phyloP scores from a whole-genome alignment of 2,113 vertebrate genomes.

The Clarias magur region DNA sequence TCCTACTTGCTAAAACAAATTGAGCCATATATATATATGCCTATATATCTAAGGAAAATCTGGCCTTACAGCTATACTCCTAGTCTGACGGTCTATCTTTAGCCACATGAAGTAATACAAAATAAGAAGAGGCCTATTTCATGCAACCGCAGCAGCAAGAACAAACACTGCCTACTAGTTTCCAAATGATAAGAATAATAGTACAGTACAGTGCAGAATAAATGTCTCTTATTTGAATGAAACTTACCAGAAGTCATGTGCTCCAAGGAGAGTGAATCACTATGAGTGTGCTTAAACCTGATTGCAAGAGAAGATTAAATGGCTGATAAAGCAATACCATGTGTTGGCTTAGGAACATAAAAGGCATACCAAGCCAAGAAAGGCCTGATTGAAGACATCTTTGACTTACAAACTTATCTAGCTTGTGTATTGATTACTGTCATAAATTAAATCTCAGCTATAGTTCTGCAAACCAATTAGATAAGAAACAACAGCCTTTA shows the following conservation, averaged over 20 bases:
- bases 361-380: neutral
- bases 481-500: slow-evolving; percentile 15
- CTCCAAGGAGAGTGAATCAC: neutral
- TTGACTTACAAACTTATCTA: neutral
- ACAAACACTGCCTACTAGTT: neutral
- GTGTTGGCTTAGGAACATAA: neutral
- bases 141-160: neutral
- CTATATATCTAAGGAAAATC: neutral
- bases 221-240: neutral
- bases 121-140: neutral
- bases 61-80: neutral
- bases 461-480: neutral
- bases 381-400: neutral
- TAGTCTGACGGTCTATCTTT: neutral
- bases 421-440: neutral
- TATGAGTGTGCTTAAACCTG: neutral
- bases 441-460: slow-evolving; percentile 13
- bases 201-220: neutral
- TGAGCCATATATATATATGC: neutral
- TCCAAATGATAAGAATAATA: neutral
- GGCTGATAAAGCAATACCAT: neutral
- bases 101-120: slow-evolving; percentile 2
- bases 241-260: neutral
- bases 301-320: neutral
- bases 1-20: neutral